A percentile compares a stretch with the other conserved stretches of the same genome.
Evolutionary conservation across 2,113 vertebrate species (phyloP).

Genomic region (Myotis davidii): DNA sequence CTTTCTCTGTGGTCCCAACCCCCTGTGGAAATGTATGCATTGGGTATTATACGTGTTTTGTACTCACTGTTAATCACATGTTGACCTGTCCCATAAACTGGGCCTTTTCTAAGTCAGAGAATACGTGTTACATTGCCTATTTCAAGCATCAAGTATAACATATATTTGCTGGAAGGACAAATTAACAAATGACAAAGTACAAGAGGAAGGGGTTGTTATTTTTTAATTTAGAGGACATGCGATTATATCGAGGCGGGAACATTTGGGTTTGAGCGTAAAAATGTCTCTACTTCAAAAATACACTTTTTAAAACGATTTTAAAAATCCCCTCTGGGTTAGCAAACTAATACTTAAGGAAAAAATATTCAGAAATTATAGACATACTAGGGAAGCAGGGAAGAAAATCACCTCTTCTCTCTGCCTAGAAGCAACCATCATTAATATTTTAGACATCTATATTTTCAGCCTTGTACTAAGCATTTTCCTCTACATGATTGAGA

Average conservation of each 20-base stretch:
- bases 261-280: constrained; percentile 10
- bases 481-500: constrained; percentile 63
- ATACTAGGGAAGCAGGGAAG: constrained; percentile 33
- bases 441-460: constrained; percentile 65
- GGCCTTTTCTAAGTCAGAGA: not conserved
- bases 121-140: not conserved
- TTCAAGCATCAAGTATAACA: not conserved
- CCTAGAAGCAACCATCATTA: constrained; percentile 58
- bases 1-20: not conserved
- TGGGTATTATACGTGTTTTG: not conserved
- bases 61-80: not conserved
- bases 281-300: constrained; percentile 41
- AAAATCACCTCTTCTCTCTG: constrained; percentile 53
- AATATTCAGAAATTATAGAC: constrained; percentile 16
- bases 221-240: not conserved
- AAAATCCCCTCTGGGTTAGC: constrained; percentile 37
- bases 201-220: not conserved
- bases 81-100: not conserved
- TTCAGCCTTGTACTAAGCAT: constrained; percentile 34
- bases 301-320: constrained; percentile 31
- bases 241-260: not conserved
- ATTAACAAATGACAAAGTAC: not conserved
- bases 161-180: not conserved
- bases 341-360: constrained; percentile 49
- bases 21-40: not conserved